Evolutionary conservation across 2,113 vertebrate species (phyloP), one percentile per base, ranked within the genome.

Genomic region (Numenius arquata): DNA sequence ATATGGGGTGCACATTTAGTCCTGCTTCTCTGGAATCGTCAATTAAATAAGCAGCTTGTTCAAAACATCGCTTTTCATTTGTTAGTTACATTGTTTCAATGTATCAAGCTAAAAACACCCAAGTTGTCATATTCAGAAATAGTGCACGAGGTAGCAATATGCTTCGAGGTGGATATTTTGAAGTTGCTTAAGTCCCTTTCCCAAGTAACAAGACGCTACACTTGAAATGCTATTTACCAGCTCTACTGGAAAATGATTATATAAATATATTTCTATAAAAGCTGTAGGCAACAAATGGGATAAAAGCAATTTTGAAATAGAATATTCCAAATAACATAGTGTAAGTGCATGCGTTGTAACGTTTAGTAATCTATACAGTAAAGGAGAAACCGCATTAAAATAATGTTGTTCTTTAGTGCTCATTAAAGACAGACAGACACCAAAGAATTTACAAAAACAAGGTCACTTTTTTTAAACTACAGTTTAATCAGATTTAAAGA

Each of bases 401-500:
- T 10, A 25, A 50, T 50, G 56, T 56, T 62, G 12, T 55, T 65
- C 19, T 59, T 76, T 34, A 83, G 47, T 13, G 72, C 48, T 67
- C 58, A 75, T 58, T 88, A 36, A 72, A 94, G 43, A 73, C 15
- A 68, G 68, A 48, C 75, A 71, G 48, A 88, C 89, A 85, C 12
- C 53, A 93, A 94, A 89, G 34, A 95, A 97, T 91, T 90, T 19
- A 95, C 91, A 76, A 95, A 89, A 89, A 71, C 85, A 92, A 85
- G 80, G 58, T 79, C 8, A 17, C 20, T 41, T 89, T 95, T 97
- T 97, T 98, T 97, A 97, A 98, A 98, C 97, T 98, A 98, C 97
- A 58, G 70, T 98, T 98, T 98, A 98, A 98, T 98, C 95, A 82
- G 88, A 96, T 97, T 97, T 96, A 97, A 98, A 98, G 97, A 98